Evolutionary conservation across 2,888 invertebrate genomes (phyloP), one percentile per base, ranked within the genome.

Genomic region (Latheticus oryzae): DNA sequence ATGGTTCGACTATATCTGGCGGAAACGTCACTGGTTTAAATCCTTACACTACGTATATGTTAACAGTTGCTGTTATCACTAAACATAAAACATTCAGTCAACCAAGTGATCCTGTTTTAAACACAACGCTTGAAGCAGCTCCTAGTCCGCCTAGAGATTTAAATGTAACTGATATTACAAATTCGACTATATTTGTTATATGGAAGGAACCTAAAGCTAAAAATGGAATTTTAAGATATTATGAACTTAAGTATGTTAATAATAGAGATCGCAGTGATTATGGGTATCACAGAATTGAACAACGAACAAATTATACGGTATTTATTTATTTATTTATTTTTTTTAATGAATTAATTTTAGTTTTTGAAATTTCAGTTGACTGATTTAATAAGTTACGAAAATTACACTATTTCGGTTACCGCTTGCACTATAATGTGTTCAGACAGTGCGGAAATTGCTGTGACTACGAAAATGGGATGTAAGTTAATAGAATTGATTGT

Each of bases 381-480:
- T 5, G 68, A 79, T 69, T 79, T 91, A 23, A 75, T 78, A 24
- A 84, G 86, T 52, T 90, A 85, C 67, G 83, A 84, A 0, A 35
- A 35, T 55, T 94, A 93, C 74, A 84, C 83, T 38, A 83, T 93
- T 12, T 81, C 82, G 50, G 83, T 93, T 0, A 79, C 81, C 32
- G 93, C 93, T 1, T 91, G 89, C 68, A 93, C 91, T 0, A 78
- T 82, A 0, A 76, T 80, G 26, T 90, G 88, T 70, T 92, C 93
- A 1, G 73, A 80, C 15, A 74, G 78, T 5, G 78, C 81, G 1
- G 40, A 54, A 11, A 56, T 67, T 0, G 51, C 35, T 11, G 71
- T 77, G 12, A 66, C 54, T 12, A 83, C 83, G 1, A 67, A 72
- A 50, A 77, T 80, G 66, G 81, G 82, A 69, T 62, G 81, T 80